Evolutionary conservation across 2,113 vertebrate species (phyloP).

Genomic region (Alosa alosa): DNA sequence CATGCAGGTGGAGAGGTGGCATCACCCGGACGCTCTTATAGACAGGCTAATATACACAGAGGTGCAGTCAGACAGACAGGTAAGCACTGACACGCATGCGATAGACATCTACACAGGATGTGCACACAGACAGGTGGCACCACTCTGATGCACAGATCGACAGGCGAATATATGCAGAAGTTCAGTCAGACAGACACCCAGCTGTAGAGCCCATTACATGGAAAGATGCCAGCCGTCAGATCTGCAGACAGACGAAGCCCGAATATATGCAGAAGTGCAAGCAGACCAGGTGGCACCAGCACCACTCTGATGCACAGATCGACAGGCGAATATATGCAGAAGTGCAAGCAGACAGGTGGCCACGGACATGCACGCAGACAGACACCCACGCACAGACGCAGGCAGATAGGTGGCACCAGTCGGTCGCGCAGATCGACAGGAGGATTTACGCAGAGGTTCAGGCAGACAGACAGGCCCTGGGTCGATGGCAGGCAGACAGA

Average conservation of each 20-base stretch:
- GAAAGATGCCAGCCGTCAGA: constrained; percentile 14
- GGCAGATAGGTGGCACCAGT: constrained; percentile 60
- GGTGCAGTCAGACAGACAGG: neutral
- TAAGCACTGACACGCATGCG: neutral
- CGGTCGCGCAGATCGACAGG: constrained; percentile 55
- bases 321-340: too few relatives aligned
- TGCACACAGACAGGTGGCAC: constrained; percentile 34
- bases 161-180: constrained; percentile 22
- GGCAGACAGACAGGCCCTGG: constrained; percentile 50
- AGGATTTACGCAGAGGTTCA: constrained; percentile 44
- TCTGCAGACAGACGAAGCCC: constrained; percentile 55
- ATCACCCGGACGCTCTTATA: neutral
- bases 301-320: too few relatives aligned
- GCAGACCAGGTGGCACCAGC: constrained; percentile 62
- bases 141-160: constrained; percentile 20
- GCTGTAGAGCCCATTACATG: constrained; percentile 4
- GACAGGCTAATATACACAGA: neutral
- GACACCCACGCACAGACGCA: constrained; percentile 56
- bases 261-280: constrained; percentile 55
- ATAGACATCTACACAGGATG: neutral
- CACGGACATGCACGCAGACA: constrained; percentile 49
- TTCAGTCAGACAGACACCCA: constrained; percentile 19
- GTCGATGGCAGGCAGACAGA: constrained; percentile 55
- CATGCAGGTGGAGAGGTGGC: constrained; percentile 1
- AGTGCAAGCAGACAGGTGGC: constrained; percentile 58